These are phyloP conservation scores for Tetheella fluctuosa DNA, from an alignment of 2,888 invertebrate genomes.

Conservation along the genomic window DNA sequence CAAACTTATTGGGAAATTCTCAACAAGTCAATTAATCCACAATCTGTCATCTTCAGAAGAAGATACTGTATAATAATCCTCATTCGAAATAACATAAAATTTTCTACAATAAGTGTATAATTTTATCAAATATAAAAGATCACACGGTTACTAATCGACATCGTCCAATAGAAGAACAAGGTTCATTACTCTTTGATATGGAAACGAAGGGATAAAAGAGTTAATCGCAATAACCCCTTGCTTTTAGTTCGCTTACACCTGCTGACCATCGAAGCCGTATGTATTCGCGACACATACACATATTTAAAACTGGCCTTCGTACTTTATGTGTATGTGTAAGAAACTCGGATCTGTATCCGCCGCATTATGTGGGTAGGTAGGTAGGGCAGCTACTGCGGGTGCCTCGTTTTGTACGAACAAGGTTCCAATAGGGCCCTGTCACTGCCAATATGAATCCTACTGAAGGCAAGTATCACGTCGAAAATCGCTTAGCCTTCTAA, in stretches of 20 bases:
- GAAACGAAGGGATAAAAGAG: slow-evolving; percentile 84
- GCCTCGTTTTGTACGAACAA: slow-evolving; percentile 72
- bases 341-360: slow-evolving; percentile 82
- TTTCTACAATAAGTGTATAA: not conserved
- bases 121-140: slow-evolving; percentile 48
- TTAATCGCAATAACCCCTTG: slow-evolving; percentile 83
- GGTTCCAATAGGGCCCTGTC: slow-evolving; percentile 69
- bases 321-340: slow-evolving; percentile 76
- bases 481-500: slow-evolving; percentile 60
- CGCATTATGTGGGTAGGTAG: slow-evolving; percentile 81
- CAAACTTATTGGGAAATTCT: not conserved
- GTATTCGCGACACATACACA: slow-evolving; percentile 79
- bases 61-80: not conserved
- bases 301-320: slow-evolving; percentile 80
- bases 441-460: slow-evolving; percentile 78
- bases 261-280: slow-evolving; percentile 84
- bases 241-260: slow-evolving; percentile 82
- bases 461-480: slow-evolving; percentile 56
- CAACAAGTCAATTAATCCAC: not conserved
- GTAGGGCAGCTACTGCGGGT: slow-evolving; percentile 79
- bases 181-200: slow-evolving; percentile 84
- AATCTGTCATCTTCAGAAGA: no score
- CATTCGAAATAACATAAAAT: not conserved
- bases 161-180: slow-evolving; percentile 77
- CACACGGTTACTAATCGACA: slow-evolving; percentile 77